Percentiles rank a stretch among this genome's conserved stretches.
These are phyloP conservation scores for Gracilinanus agilis DNA, from an alignment of 2,113 vertebrate species.

Conservation along the genomic window DNA sequence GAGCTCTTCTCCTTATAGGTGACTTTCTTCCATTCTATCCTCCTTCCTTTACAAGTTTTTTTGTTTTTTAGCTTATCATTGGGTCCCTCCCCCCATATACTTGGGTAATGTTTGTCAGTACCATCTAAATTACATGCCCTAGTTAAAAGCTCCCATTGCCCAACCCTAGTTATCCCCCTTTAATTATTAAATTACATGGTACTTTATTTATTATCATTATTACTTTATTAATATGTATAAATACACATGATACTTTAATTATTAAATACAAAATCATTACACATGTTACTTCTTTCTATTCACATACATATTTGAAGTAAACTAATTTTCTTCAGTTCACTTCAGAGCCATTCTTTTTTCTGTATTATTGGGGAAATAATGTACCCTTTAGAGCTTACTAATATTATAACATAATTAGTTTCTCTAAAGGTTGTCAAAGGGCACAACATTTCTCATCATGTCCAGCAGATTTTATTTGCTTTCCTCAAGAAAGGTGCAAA, in stretches of 20 bases:
- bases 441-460: constrained; percentile 1
- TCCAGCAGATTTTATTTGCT: constrained; percentile 16
- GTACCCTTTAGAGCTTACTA: neutral
- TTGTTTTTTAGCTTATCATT: neutral
- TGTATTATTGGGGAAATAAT: constrained; percentile 38
- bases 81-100: neutral
- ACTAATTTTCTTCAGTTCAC: constrained; percentile 16
- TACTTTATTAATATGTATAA: too few relatives aligned
- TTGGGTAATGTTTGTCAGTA: neutral
- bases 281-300: neutral
- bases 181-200: neutral
- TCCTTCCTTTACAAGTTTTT: neutral
- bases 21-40: neutral
- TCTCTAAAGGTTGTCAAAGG: neutral
- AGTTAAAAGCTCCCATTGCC: neutral
- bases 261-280: neutral
- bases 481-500: constrained; percentile 10
- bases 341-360: neutral
- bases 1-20: neutral
- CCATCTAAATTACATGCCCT: neutral
- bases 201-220: too few relatives aligned
- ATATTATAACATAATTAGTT: constrained; percentile 19
- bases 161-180: neutral
- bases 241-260: too few relatives aligned
- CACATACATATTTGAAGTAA: constrained; percentile 22